Base-by-base conservation (phyloP, 2,888 invertebrate species). In the Ctena decussata region DNA sequence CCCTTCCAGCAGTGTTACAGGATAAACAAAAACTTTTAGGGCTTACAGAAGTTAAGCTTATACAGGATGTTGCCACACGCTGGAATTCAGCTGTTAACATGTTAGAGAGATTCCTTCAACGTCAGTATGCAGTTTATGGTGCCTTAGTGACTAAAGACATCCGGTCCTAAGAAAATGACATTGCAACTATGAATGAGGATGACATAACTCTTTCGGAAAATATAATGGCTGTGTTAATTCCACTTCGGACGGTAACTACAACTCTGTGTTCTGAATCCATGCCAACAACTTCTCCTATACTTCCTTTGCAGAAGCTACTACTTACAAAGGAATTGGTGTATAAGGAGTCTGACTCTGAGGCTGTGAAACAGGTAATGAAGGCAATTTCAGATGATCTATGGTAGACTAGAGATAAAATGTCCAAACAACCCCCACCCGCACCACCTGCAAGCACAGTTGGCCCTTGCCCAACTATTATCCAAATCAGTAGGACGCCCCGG, bases 71-170 rank as follows among this genome's bases (percentile, higher is more conserved):
- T 15, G 3, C 8, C 15, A n/a, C 71, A 11, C 71, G 71, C n/a
- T 71, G 71, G 71, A 71, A 71, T n/a, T 71, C 37, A n/a, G 71
- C 71, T 71, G 71, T 39, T 35, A 39, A 35, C 24, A 71, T 71
- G 71, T 35, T 39, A 39, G 37, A 71, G 35, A 5, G 49, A 18
- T 73, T 73, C 35, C 46, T 44, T 11, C 30, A 71, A 37, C 41
- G 35, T 37, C 41, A 71, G 71, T 24, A 37, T 18, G 71, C 37
- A 18, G 41, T 71, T 3, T 49, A 49, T 49, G 41, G 39, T 39
- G 24, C 39, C 12, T 27, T 71, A 35, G 12, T 71, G 37, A 27
- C 2, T 27, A 39, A 39, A n/a, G 35, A 71, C 24, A 35, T 39
- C 2, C 1, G 30, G 5, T 65, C 65, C 27, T 35, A 70, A 35